Conservation (phyloP, 2,113 vertebrate species). For the Anarhynchus alexandrinus region DNA sequence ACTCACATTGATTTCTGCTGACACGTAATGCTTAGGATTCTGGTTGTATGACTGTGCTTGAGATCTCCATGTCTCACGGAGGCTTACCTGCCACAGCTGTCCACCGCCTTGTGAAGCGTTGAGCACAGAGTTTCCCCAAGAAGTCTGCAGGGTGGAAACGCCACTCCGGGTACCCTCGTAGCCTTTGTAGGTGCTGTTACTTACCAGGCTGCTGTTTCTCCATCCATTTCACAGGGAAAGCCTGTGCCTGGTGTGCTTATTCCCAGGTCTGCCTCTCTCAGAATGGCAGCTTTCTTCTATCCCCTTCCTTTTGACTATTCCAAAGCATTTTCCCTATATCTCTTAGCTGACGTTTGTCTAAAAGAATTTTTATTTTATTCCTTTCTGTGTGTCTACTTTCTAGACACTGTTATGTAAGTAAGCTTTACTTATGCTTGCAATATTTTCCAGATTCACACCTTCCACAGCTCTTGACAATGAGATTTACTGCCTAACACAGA, state of each 20-base stretch:
- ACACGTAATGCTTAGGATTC: not conserved
- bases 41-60: not conserved
- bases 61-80: not conserved
- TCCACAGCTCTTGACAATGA: not conserved
- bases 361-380: not conserved
- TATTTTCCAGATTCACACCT: not conserved
- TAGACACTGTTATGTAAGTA: not conserved
- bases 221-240: not conserved
- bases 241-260: not conserved
- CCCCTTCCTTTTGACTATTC: not conserved
- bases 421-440: not conserved
- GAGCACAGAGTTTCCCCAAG: not conserved
- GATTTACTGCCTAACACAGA: not conserved
- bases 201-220: not conserved
- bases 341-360: not conserved
- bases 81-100: not conserved
- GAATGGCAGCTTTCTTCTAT: not conserved
- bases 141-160: fast-evolving
- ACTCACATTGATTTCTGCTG: not conserved
- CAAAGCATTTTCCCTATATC: not conserved
- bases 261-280: not conserved
- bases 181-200: not conserved
- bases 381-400: not conserved
- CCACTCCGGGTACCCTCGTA: not conserved
- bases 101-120: not conserved